Conservation (phyloP, 2,888 invertebrate genomes). For the Cryptocephalus primarius region DNA sequence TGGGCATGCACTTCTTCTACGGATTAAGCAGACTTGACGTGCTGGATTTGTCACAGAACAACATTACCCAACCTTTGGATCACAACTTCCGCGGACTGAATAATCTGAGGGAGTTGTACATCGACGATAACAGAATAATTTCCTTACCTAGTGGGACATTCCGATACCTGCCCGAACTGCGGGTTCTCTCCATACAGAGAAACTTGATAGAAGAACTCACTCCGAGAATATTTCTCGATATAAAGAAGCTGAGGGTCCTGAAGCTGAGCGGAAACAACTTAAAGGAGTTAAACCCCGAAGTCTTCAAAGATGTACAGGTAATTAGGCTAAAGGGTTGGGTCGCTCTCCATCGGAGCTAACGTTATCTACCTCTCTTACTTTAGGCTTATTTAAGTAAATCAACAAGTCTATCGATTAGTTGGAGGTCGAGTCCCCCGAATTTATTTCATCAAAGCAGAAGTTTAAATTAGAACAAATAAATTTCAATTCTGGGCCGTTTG, state of each 20-base stretch:
- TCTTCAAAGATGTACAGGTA: constrained; percentile 59
- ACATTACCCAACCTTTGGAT: constrained; percentile 59
- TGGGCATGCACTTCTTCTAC: constrained; percentile 71
- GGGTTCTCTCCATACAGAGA: constrained; percentile 52
- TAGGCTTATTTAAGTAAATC: constrained; percentile 1
- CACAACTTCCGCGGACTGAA: constrained; percentile 66
- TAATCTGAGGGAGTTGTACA: constrained; percentile 56
- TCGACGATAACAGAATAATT: constrained; percentile 66
- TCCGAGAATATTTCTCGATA: constrained; percentile 61
- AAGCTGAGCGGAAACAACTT: constrained; percentile 69
- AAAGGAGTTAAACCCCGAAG: constrained; percentile 63
- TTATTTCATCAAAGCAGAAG: background rate
- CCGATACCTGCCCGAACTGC: constrained; percentile 48
- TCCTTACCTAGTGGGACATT: constrained; percentile 71
- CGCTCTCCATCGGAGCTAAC: too few relatives aligned
- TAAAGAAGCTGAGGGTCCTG: constrained; percentile 58
- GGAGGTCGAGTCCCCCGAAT: background rate
- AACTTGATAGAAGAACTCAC: constrained; percentile 59
- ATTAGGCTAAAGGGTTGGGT: constrained; percentile 13
- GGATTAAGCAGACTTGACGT: constrained; percentile 48
- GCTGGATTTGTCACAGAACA: constrained; percentile 64
- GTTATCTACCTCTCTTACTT: background rate
- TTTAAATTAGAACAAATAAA: constrained; percentile 4
- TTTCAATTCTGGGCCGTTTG: background rate
- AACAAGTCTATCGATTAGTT: constrained; percentile 1